Base-by-base conservation (phyloP, 2,797 vertebrate species). In the Liasis olivaceus region DNA sequence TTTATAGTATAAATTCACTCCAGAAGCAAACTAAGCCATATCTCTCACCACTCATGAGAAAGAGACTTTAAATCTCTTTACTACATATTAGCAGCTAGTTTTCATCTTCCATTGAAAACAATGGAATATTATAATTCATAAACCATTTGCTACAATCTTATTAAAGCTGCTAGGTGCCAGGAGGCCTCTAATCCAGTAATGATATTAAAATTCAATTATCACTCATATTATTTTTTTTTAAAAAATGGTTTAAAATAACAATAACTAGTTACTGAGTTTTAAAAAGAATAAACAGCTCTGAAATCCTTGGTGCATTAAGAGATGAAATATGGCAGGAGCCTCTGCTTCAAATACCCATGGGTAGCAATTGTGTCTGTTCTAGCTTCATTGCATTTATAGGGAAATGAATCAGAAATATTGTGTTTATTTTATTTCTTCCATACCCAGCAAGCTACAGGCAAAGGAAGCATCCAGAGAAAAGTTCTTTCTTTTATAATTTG, bases 31-130 rank as follows among this genome's bases (percentile, higher is more conserved):
- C 36, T 42, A 89, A 86, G 1, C 0, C 88, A 85, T 92, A 69
- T 17, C 0, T 90, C 59, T 89, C 87, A 22, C 4, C 58, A 56
- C 3, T 36, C 47, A 1, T 13, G 66, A 17, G 31, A 56, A 90
- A 92, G 72, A 31, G 0, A 14, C 89, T 69, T 54, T 87, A 64
- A 92, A 91, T 2, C 0, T 51, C 60, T 58, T 81, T 84, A 26
- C 12, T 31, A 81, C 56, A 87, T 81, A 84, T 58, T 59, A 60
- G 66, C 84, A 42, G 22, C 31, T 54, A 20, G 20, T 95, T 89
- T 59, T 92, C 5, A 89, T 22, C 92, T 92, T 93, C 86, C 0
- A 91, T 92, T 63, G 0, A 91, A 92, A 94, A 92, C 92, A 95
- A 7, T 91, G 69, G 9, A 63, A 72, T 3, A 92, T 89, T 90